Percentiles rank a stretch among this genome's conserved stretches.
These are phyloP conservation scores for Bos javanicus DNA, from an alignment of 2,113 vertebrate genomes.

Conservation along the genomic window DNA sequence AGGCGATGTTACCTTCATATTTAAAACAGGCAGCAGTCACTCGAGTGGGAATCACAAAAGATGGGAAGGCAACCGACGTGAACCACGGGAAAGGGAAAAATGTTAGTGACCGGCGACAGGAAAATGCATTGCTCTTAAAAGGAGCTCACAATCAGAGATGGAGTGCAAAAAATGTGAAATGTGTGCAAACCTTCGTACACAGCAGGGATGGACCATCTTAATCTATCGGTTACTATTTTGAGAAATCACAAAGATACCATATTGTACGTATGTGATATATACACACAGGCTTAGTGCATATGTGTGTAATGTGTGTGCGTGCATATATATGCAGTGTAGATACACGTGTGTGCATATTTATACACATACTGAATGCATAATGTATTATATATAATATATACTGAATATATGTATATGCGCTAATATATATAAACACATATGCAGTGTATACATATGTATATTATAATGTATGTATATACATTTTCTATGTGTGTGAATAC, in stretches of 20 bases:
- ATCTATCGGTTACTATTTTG: background rate
- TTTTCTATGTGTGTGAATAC: background rate
- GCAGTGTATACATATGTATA: background rate
- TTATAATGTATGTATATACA: accelerated
- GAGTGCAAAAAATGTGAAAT: background rate
- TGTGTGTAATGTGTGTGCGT: background rate
- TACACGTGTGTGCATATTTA: background rate
- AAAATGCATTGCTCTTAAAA: background rate
- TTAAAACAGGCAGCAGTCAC: background rate
- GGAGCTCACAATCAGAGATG: background rate
- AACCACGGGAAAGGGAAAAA: accelerated
- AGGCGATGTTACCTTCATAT: no score
- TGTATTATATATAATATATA: background rate
- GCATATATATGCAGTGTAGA: background rate
- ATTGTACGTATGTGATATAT: background rate
- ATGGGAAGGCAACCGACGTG: background rate
- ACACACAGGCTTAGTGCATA: accelerated
- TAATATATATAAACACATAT: background rate
- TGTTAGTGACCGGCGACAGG: accelerated
- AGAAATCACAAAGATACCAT: background rate
- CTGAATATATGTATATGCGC: accelerated
- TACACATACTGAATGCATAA: background rate
- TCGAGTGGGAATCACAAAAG: background rate
- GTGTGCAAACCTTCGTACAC: accelerated
- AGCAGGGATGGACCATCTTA: background rate